These are phyloP conservation scores for Aphrocallistes beatrix DNA, from an alignment of 37 sponge, comb jelly and placozoan species.

Conservation along the genomic window DNA sequence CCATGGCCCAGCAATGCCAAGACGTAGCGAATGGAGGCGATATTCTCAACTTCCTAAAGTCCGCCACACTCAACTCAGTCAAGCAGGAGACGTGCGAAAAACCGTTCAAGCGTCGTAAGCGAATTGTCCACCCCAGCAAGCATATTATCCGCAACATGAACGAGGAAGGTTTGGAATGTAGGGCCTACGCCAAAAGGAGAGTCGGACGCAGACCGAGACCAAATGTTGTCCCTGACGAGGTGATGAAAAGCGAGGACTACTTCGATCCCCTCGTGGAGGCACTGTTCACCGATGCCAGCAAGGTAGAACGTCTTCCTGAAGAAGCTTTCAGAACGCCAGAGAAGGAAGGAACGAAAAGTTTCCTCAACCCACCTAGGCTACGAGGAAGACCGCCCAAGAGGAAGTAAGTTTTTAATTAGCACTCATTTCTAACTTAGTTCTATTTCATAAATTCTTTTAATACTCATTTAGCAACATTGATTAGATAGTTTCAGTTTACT, in stretches of 20 bases:
- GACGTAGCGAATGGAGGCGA: not conserved
- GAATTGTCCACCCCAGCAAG: not conserved
- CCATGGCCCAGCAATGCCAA: not conserved
- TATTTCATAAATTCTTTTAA: not conserved
- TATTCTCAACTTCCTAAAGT: not conserved
- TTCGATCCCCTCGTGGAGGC: constrained; percentile 1
- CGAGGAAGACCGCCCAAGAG: constrained; percentile 6
- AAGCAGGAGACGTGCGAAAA: not conserved
- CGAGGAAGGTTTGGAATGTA: not conserved
- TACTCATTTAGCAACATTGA: not conserved
- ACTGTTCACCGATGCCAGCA: not conserved
- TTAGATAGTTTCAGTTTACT: too few relatives aligned
- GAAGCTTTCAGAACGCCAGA: not conserved
- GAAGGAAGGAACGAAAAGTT: not conserved
- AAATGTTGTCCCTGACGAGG: not conserved
- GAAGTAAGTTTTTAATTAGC: not conserved
- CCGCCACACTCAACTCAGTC: not conserved
- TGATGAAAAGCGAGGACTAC: not conserved
- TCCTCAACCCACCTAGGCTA: not conserved
- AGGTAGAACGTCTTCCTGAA: not conserved
- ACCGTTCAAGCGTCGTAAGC: not conserved
- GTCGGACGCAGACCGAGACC: not conserved
- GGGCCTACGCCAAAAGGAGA: not conserved
- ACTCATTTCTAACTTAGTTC: not conserved
- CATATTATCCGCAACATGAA: not conserved